phyloP scores from a whole-genome alignment of 2,888 invertebrate genomes.

The Cotesia congregata region DNA sequence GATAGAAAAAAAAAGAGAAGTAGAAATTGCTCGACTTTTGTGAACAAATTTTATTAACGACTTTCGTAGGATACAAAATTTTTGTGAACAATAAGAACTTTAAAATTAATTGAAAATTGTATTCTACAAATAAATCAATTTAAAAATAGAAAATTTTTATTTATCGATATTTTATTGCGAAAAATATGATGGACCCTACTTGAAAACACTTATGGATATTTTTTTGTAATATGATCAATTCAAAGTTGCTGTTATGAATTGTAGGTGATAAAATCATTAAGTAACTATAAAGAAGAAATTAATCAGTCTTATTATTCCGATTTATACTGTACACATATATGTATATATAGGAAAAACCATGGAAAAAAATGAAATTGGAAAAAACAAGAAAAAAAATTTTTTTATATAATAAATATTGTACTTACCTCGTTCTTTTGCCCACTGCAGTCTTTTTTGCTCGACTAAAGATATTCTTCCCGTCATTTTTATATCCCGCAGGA shows the following conservation, averaged over 20 bases:
- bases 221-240: background rate
- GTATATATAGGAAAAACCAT: background rate
- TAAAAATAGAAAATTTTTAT: no score
- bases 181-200: no score
- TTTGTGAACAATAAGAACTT: no score
- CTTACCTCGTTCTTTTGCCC: slow-evolving; percentile 93
- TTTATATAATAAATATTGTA: slow-evolving; percentile 28
- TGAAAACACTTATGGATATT: background rate
- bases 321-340: no score
- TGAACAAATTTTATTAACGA: no score
- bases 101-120: no score
- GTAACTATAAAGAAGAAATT: background rate
- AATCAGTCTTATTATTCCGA: background rate
- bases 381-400: background rate
- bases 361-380: background rate
- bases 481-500: slow-evolving; percentile 41
- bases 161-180: no score
- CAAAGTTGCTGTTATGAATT: background rate
- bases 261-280: background rate
- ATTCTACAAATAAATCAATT: no score
- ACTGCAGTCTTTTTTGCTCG: slow-evolving; percentile 92
- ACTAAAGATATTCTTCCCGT: slow-evolving; percentile 75
- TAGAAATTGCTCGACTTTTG: no score
- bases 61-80: no score
- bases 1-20: no score